Conservation (phyloP, 1,140 invertebrate species). For the Stenopsyche tienmushanensis region DNA sequence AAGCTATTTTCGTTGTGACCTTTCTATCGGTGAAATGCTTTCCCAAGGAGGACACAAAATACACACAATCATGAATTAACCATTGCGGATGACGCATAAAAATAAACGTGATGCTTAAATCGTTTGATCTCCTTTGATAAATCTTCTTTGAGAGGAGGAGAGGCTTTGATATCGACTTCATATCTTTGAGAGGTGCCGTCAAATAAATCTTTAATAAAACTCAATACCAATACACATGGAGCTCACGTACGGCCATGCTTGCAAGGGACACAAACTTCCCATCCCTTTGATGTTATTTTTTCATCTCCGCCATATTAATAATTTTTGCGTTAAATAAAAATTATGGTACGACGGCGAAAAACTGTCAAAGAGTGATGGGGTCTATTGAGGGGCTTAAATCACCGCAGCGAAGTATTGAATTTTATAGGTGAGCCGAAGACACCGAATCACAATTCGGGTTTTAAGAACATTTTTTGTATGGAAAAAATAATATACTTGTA, state of each 20-base stretch:
- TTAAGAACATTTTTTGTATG: too few relatives aligned
- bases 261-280: not conserved
- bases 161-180: conserved; percentile 14
- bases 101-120: conserved; percentile 19
- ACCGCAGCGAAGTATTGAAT: not conserved
- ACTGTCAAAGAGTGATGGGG: not conserved
- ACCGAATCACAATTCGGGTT: too few relatives aligned
- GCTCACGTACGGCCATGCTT: not conserved
- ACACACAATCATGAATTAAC: conserved; percentile 5
- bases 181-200: conserved; percentile 14
- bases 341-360: too few relatives aligned
- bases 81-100: conserved; percentile 12
- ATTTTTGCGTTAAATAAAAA: not conserved
- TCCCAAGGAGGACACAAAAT: too few relatives aligned
- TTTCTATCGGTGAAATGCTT: too few relatives aligned
- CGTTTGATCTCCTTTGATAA: conserved; percentile 27
- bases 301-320: not conserved
- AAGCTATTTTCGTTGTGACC: too few relatives aligned
- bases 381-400: not conserved
- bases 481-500: too few relatives aligned
- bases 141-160: not conserved
- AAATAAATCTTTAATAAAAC: conserved; percentile 27
- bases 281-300: not conserved
- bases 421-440: too few relatives aligned
- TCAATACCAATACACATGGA: not conserved